Evolutionary conservation across 2,888 invertebrate genomes (phyloP), one percentile per base, ranked within the genome.

Genomic region (Morpho helenor): DNA sequence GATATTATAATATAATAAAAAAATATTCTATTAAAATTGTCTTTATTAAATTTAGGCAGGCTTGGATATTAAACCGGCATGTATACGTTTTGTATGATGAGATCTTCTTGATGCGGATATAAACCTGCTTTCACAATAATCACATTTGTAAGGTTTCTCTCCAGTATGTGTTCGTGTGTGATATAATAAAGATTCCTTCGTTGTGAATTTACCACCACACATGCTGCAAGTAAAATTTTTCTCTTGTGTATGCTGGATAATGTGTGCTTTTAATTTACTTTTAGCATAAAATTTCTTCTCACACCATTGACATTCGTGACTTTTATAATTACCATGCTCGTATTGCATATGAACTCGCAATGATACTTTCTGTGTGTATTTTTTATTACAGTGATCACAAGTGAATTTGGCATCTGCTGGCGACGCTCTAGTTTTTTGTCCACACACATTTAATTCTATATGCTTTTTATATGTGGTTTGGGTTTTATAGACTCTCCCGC

Each of bases 151-250:
- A 0, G 87, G 87, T 44, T 76, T 80, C 58, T 87, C 87, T 0
- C 87, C 87, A 0, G 87, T 87, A 53, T 87, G 87, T 0, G 74
- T 79, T n/a, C 87, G 71, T 4, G 87, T 86, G 60, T 87, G 87
- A 64, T 87, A 87, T 10, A 87, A 59, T 16, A 87, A 71, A 0
- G 87, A 84, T 61, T 85, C 84, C 64, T 82, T 87, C 0, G 81
- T 75, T 1, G 87, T 87, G 74, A 82, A 87, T 52, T 80, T 83
- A 3, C 83, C 76, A 44, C 73, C 71, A 62, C 87, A 87, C 4
- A 74, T 67, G 0, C 67, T 66, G 63, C 87, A 87, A 16, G 59
- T 63, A 53, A 82, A 87, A 10, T 86, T 86, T 61, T 77, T 81
- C 47, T 87, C 87, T 61, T 74, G 79, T 5, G 87, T 87, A 59